Evolutionary conservation across 2,888 invertebrate genomes (phyloP).

Genomic region (Chironomus riparius): DNA sequence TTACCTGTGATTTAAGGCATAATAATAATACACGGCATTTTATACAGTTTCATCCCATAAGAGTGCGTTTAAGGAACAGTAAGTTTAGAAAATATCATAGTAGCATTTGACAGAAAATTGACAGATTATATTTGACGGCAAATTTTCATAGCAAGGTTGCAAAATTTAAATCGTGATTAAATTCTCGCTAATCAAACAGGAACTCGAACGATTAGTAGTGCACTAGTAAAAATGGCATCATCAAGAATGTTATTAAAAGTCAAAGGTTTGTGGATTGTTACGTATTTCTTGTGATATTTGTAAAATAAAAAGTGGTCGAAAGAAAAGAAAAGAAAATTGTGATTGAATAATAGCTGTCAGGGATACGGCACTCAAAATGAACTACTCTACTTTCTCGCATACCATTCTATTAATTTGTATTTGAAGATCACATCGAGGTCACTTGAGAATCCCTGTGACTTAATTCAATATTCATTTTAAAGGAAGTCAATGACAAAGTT

Average conservation of each 20-base stretch:
- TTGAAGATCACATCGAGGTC: neutral
- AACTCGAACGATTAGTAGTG: neutral
- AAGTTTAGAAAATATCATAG: neutral
- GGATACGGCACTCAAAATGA: neutral
- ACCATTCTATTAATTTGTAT: neutral
- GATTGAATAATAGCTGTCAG: slow-evolving; percentile 18
- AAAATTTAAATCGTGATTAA: neutral
- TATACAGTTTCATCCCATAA: no score
- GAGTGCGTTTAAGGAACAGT: no score
- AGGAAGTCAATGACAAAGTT: neutral
- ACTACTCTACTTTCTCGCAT: neutral
- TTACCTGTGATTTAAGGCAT: no score
- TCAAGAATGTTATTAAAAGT: slow-evolving; percentile 49
- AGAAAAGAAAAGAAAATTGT: neutral
- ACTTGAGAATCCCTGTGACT: neutral
- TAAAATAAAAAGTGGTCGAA: neutral
- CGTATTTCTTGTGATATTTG: neutral
- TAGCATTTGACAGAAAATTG: neutral
- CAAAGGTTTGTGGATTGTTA: slow-evolving; percentile 43
- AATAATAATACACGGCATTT: no score
- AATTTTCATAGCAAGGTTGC: neutral
- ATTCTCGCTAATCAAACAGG: neutral
- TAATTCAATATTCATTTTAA: neutral
- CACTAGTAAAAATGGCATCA: slow-evolving; percentile 37
- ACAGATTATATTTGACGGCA: neutral